Conservation (phyloP, 1,140 invertebrate genomes). For the Callitettix versicolor region DNA sequence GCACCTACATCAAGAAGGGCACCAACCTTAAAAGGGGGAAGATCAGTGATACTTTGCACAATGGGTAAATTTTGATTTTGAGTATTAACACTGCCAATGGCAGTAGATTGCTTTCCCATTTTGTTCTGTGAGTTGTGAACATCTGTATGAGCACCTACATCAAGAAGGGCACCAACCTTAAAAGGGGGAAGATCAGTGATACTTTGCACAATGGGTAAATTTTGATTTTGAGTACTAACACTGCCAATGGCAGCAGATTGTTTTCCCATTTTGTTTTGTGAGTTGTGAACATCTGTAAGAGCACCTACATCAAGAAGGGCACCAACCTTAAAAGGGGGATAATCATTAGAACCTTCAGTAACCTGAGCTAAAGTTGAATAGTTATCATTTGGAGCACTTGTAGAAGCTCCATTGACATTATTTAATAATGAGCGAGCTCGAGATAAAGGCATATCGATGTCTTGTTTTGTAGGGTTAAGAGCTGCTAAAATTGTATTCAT, state of each 20-base stretch:
- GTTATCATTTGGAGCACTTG: slow-evolving; percentile 14
- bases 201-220: slow-evolving; percentile 5
- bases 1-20: too few species aligned
- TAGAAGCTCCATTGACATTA: slow-evolving; percentile 18
- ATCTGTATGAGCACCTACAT: neutral
- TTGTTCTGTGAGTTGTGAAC: slow-evolving; percentile 5
- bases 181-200: too few species aligned
- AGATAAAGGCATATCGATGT: slow-evolving; percentile 18
- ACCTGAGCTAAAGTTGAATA: slow-evolving; percentile 4
- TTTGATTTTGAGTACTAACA: slow-evolving; percentile 9
- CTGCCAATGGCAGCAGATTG: neutral
- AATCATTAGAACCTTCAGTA: slow-evolving; percentile 15
- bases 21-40: too few species aligned
- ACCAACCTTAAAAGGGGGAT: slow-evolving; percentile 16
- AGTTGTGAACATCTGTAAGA: neutral
- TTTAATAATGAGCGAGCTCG: slow-evolving; percentile 15
- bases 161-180: too few species aligned
- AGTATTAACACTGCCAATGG: neutral
- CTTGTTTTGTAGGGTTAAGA: slow-evolving; percentile 15
- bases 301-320: slow-evolving; percentile 3
- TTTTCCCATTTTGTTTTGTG: slow-evolving; percentile 4
- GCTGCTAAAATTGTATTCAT: slow-evolving; percentile 16
- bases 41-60: neutral
- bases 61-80: slow-evolving; percentile 12
- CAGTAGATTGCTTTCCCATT: slow-evolving; percentile 1